These are phyloP conservation scores for Rallus crepitans DNA, from an alignment of 2,797 vertebrate species.

Conservation along the genomic window DNA sequence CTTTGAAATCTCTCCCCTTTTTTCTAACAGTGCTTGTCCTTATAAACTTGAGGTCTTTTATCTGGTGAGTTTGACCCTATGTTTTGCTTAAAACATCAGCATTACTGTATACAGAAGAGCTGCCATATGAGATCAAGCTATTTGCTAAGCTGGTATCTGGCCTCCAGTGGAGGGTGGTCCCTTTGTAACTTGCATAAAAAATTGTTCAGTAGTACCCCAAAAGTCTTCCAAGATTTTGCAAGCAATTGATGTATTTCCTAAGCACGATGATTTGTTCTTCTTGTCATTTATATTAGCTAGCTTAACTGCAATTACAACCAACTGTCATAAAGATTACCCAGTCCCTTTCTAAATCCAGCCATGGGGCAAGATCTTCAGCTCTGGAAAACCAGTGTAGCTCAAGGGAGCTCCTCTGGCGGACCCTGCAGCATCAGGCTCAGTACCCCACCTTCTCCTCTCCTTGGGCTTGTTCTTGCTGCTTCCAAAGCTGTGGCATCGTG, in stretches of 20 bases:
- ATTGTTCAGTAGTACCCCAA: background rate
- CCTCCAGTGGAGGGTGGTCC: background rate
- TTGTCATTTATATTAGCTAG: background rate
- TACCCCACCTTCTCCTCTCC: background rate
- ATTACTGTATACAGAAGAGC: background rate
- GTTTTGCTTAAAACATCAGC: background rate
- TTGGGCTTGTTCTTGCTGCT: accelerated
- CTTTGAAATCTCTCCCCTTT: background rate
- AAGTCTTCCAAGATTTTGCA: background rate
- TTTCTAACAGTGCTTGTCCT: background rate
- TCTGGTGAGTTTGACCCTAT: background rate
- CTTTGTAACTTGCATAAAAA: background rate
- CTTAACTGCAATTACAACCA: background rate
- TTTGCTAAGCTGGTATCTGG: background rate
- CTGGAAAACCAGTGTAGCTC: background rate
- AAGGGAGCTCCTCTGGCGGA: background rate
- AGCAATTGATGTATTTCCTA: background rate
- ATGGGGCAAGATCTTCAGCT: background rate
- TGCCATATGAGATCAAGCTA: background rate
- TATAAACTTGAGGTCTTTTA: background rate
- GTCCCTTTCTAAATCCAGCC: background rate
- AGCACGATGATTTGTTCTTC: background rate
- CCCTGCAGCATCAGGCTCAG: background rate
- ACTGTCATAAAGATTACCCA: background rate
- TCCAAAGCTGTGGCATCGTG: background rate